Conservation (phyloP, 1,140 invertebrate species). For the Caerostris extrusa region DNA sequence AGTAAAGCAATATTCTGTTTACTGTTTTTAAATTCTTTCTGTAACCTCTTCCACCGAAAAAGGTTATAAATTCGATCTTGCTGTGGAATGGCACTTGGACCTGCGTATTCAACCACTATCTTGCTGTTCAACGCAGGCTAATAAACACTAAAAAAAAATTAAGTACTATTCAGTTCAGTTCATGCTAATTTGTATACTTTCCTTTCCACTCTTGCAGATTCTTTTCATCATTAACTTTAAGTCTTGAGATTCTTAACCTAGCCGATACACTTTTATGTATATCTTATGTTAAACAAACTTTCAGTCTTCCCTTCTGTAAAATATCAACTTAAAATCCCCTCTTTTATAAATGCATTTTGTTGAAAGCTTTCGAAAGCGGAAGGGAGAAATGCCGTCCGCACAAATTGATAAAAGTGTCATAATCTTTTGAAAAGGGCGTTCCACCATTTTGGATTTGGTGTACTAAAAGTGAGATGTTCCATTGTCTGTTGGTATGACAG, state of each 20-base stretch:
- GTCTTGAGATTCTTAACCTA: background rate
- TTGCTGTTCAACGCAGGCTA: too few relatives aligned
- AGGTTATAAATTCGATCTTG: too few relatives aligned
- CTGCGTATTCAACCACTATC: too few relatives aligned
- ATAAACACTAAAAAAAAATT: too few relatives aligned
- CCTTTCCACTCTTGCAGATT: background rate
- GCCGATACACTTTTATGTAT: background rate
- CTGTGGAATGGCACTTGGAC: too few relatives aligned
- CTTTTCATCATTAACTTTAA: background rate
- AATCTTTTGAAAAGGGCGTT: conserved; percentile 35
- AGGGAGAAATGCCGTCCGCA: background rate
- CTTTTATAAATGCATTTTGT: background rate
- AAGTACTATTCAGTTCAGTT: too few relatives aligned
- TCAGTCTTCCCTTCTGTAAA: background rate
- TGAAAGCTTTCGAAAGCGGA: background rate
- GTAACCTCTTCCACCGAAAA: too few relatives aligned
- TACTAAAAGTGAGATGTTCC: background rate
- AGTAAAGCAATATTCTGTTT: too few relatives aligned
- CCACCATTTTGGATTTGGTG: background rate
- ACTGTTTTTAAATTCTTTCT: too few relatives aligned
- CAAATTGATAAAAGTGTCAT: conserved; percentile 42
- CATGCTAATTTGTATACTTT: background rate
- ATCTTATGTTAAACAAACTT: background rate
- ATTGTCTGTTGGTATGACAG: conserved; percentile 2
- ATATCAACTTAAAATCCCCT: background rate